Conservation (phyloP, 1,140 invertebrate species). For the Drosophila paulistorum region DNA sequence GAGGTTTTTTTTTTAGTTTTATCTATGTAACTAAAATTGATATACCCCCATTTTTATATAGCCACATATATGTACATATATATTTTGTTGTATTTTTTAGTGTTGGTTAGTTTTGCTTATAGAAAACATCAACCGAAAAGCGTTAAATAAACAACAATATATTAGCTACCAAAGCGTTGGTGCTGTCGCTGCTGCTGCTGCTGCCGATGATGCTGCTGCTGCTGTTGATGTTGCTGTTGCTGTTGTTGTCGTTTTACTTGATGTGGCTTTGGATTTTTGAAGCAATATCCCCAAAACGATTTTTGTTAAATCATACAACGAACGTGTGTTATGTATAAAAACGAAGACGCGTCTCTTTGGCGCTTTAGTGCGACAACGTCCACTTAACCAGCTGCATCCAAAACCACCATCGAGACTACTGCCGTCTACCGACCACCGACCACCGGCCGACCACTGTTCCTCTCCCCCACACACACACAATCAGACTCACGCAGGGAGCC, state of each 20-base stretch:
- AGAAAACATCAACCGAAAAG: constrained; percentile 45
- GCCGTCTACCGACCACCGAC: constrained; percentile 5
- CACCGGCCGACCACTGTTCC: constrained; percentile 14
- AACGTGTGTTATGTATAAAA: constrained; percentile 76
- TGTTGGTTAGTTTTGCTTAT: constrained; percentile 34
- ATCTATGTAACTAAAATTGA: constrained; percentile 17
- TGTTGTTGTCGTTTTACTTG: constrained; percentile 61
- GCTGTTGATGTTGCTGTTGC: constrained; percentile 19
- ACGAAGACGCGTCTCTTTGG: constrained; percentile 72
- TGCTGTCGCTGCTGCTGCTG: constrained; percentile 23
- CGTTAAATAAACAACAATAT: constrained; percentile 63
- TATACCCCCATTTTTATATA: constrained; percentile 14
- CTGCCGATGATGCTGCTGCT: constrained; percentile 10
- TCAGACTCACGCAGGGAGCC: not conserved
- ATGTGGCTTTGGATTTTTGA: constrained; percentile 76
- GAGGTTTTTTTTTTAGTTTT: not conserved
- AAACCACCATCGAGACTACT: constrained; percentile 22
- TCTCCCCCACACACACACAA: constrained; percentile 2
- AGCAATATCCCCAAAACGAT: constrained; percentile 71
- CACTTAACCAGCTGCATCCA: constrained; percentile 68
- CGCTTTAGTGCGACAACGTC: constrained; percentile 74
- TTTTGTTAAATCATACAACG: constrained; percentile 77
- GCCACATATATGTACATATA: not conserved
- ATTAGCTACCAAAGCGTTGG: constrained; percentile 41
- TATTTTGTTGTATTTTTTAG: constrained; percentile 21